Conservation (phyloP, 2,113 vertebrate genomes). For the Petaurus breviceps region DNA sequence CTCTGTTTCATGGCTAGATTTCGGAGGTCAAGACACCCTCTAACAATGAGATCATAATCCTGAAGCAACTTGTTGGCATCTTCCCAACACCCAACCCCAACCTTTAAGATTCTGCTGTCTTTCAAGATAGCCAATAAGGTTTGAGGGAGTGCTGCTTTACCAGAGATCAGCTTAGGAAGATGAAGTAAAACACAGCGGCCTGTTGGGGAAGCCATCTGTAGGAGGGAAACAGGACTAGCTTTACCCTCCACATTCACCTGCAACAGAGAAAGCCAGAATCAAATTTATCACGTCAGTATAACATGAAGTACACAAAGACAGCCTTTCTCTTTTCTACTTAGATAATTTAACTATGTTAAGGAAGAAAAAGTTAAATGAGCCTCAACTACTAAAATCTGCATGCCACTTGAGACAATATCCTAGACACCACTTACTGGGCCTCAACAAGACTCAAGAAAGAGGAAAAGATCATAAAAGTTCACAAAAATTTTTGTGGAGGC, state of each 20-base stretch:
- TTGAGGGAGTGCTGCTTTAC: constrained; percentile 85
- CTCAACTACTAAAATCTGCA: neutral
- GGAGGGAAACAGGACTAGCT: constrained; percentile 88
- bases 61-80: constrained; percentile 91
- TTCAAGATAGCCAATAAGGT: constrained; percentile 88
- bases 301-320: neutral
- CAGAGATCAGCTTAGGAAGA: constrained; percentile 85
- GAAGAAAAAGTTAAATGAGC: neutral
- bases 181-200: constrained; percentile 92
- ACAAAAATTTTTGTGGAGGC: neutral
- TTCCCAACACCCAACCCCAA: constrained; percentile 95
- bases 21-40: constrained; percentile 92
- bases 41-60: constrained; percentile 90
- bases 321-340: neutral
- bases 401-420: neutral
- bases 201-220: constrained; percentile 92
- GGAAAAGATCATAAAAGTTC: neutral
- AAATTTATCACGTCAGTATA: neutral
- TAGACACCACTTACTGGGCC: neutral
- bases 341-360: neutral
- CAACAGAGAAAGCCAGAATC: constrained; percentile 64
- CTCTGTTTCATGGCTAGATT: constrained; percentile 91
- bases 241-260: constrained; percentile 92
- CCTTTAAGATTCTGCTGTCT: constrained; percentile 90
- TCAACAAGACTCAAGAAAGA: neutral